These are phyloP conservation scores for Chymomyza fuscimana DNA, from an alignment of 2,888 invertebrate genomes.

Conservation along the genomic window DNA sequence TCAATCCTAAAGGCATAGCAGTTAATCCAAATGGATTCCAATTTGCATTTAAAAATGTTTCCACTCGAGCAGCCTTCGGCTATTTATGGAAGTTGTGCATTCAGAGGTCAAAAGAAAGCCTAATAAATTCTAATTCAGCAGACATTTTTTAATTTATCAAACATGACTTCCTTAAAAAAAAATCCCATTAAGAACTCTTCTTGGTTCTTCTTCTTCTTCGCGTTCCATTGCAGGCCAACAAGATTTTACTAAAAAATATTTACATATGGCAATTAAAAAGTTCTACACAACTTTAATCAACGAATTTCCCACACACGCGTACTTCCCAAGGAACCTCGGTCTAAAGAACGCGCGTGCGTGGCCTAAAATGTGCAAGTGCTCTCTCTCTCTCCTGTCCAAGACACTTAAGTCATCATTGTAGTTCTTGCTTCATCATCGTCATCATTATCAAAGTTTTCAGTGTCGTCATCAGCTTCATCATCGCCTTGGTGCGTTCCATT, in stretches of 20 bases:
- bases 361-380: constrained; percentile 35
- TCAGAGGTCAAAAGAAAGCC: not conserved
- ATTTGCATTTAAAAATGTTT: not conserved
- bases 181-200: not conserved
- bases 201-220: not conserved
- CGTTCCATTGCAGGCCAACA: not conserved
- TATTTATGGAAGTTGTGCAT: not conserved
- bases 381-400: not conserved
- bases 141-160: not conserved
- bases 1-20: not conserved
- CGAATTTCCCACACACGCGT: constrained; percentile 57
- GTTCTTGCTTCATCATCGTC: constrained; percentile 10
- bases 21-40: not conserved
- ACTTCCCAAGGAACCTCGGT: constrained; percentile 12
- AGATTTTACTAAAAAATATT: not conserved
- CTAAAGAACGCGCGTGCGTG: constrained; percentile 55
- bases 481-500: constrained; percentile 51
- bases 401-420: not conserved
- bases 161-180: not conserved
- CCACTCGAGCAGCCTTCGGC: not conserved
- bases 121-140: not conserved
- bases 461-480: constrained; percentile 12
- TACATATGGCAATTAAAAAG: constrained; percentile 62
- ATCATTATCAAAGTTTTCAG: constrained; percentile 24
- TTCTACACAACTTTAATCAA: constrained; percentile 68